Conservation (phyloP, 2,888 invertebrate genomes). For the Iselma pallidipennis region DNA sequence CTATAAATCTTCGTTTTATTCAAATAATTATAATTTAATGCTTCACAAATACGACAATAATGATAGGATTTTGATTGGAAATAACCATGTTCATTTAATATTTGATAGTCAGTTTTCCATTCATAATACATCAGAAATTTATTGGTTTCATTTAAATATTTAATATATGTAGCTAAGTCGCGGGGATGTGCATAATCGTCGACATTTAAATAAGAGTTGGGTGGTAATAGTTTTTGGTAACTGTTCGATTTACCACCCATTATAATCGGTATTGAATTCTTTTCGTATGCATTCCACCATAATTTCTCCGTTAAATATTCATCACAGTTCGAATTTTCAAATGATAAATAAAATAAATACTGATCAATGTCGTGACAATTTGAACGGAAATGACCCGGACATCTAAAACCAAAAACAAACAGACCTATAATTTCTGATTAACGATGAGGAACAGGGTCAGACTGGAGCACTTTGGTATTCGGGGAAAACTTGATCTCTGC, state of each 20-base stretch:
- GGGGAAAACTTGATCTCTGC: not conserved
- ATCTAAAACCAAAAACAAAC: slow-evolving; percentile 60
- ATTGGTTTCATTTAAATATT: slow-evolving; percentile 55
- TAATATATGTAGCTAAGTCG: slow-evolving; percentile 60
- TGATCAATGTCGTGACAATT: slow-evolving; percentile 63
- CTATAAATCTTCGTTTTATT: slow-evolving; percentile 52
- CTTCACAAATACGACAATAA: slow-evolving; percentile 69
- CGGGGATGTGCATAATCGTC: slow-evolving; percentile 59
- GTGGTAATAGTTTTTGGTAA: slow-evolving; percentile 62
- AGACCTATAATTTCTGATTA: too few relatives aligned
- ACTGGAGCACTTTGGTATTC: not conserved
- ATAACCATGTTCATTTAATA: slow-evolving; percentile 70
- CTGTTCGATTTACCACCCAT: slow-evolving; percentile 61
- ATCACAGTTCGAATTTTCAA: slow-evolving; percentile 71
- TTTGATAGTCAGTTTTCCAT: slow-evolving; percentile 64
- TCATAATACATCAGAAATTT: slow-evolving; percentile 59
- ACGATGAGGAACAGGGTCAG: slow-evolving; percentile 3
- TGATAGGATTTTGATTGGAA: slow-evolving; percentile 64
- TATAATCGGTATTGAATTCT: slow-evolving; percentile 67
- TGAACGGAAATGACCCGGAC: slow-evolving; percentile 64
- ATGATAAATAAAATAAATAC: slow-evolving; percentile 71
- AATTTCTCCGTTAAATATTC: slow-evolving; percentile 74
- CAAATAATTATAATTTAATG: slow-evolving; percentile 67
- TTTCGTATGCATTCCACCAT: slow-evolving; percentile 67
- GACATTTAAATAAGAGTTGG: slow-evolving; percentile 65